Evolutionary conservation across 2,888 invertebrate species (phyloP), one percentile per base, ranked within the genome.

Genomic region (Fragum sueziense): DNA sequence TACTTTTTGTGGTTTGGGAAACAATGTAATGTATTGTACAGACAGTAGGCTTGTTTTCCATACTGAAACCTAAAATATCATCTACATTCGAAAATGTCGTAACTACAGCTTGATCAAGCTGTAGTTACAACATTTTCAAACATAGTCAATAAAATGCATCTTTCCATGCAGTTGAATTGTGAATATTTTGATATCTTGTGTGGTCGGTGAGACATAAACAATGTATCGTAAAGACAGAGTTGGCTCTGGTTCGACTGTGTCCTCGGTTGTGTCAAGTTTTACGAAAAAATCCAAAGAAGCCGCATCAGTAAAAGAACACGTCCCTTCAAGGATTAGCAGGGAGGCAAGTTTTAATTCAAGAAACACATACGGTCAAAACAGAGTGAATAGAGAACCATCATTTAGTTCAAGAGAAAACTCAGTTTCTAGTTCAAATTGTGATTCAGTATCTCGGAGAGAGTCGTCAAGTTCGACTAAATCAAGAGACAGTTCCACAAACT

Each of bases 251-350:
- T 76, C 80, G 14, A 69, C 75, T 4, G 84, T 84, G 51, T 84
- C 84, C 9, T 80, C 80, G 20, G 84, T 84, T 41, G 79, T 84
- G 20, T 84, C 84, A 20, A 84, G 80, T 59, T 84, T 84, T 41
- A 70, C 84, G 6, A 74, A 76, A 47, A 80, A 84, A 57, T 80
- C 84, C 17, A 62, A 71, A 22, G 84, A 84, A 31, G 73, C 82
- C 2, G 73, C 62, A 17, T 57, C 47, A 1, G 34, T 37, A 0
- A 82, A 82, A 70, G 76, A 79, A 22, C 72, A 76, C 25, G 68
- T 74, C 61, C 78, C 78, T 6, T 78, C 82, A 6, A 61, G 67
- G 54, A 70, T 79, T n/a, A 78, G 78, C 20, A 67, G 82, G 57
- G 82, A 78, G 11, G 70, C 70, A 57, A 71, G 74, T 34, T 67